Evolutionary conservation across 30 jellyfish, hydroid and myxozoan genomes (phyloP).

Genomic region (Aurelia sp.): DNA sequence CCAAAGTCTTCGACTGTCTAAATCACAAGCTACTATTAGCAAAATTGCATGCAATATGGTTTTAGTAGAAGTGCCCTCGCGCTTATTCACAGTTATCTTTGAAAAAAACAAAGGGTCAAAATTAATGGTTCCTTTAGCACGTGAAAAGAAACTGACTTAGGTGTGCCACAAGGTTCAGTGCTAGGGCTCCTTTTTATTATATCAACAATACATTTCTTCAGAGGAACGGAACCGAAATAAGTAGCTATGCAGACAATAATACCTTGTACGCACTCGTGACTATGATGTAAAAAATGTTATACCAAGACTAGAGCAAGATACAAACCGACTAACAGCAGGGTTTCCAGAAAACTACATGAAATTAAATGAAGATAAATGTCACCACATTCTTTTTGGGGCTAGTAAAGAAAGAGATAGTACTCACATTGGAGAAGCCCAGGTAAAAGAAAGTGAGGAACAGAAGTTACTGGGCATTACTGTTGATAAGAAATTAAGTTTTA

Average conservation of each 20-base stretch:
- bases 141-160: conserved; percentile 42
- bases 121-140: conserved; percentile 17
- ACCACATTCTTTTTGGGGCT: background rate
- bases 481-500: too few species aligned
- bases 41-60: too few species aligned
- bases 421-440: too few species aligned
- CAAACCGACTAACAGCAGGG: too few species aligned
- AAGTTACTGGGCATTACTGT: too few species aligned
- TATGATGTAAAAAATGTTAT: background rate
- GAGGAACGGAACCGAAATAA: conserved; percentile 5
- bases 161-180: background rate
- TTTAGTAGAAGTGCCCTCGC: background rate
- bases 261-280: conserved; percentile 4
- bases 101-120: conserved; percentile 18
- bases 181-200: background rate
- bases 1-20: too few species aligned
- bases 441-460: too few species aligned
- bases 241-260: background rate
- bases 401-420: too few species aligned
- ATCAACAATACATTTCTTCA: background rate
- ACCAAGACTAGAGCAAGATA: background rate
- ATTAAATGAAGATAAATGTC: too few species aligned
- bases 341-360: too few species aligned
- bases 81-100: conserved; percentile 31
- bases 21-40: too few species aligned